Evolutionary conservation across 1,140 invertebrate species (phyloP).

Genomic region (Zaprionus lachaisei): DNA sequence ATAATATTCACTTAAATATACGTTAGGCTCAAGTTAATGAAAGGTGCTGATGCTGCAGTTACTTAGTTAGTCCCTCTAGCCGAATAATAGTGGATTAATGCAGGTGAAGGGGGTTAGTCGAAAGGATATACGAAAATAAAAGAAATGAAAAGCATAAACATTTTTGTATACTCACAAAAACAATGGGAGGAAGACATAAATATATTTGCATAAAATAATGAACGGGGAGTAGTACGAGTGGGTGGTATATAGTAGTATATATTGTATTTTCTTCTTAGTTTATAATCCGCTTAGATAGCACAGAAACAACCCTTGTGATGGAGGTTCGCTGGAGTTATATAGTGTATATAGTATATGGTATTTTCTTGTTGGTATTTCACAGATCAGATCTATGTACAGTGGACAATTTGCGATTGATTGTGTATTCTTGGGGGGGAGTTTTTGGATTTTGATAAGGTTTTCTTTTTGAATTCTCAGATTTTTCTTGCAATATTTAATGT

Average conservation of each 20-base stretch:
- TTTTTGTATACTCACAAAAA: slow-evolving; percentile 83
- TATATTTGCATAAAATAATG: slow-evolving; percentile 74
- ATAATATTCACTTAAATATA: slow-evolving; percentile 5
- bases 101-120: background rate
- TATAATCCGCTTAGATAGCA: slow-evolving; percentile 28
- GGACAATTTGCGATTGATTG: slow-evolving; percentile 25
- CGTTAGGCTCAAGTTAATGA: slow-evolving; percentile 6
- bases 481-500: slow-evolving; percentile 35
- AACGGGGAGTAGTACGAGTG: slow-evolving; percentile 67
- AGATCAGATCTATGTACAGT: slow-evolving; percentile 40
- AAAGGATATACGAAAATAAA: background rate
- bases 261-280: slow-evolving; percentile 29
- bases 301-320: slow-evolving; percentile 25
- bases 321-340: slow-evolving; percentile 13
- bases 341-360: slow-evolving; percentile 15
- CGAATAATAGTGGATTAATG: background rate
- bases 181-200: slow-evolving; percentile 78
- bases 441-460: slow-evolving; percentile 7
- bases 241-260: slow-evolving; percentile 58
- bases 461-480: slow-evolving; percentile 4
- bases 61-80: background rate
- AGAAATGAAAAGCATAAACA: slow-evolving; percentile 59
- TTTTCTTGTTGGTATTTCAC: background rate
- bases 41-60: background rate
- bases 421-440: background rate